A percentile compares a stretch with the other conserved stretches of the same genome.
Evolutionary conservation across 2,113 vertebrate genomes (phyloP).

Genomic region (Athene noctua): DNA sequence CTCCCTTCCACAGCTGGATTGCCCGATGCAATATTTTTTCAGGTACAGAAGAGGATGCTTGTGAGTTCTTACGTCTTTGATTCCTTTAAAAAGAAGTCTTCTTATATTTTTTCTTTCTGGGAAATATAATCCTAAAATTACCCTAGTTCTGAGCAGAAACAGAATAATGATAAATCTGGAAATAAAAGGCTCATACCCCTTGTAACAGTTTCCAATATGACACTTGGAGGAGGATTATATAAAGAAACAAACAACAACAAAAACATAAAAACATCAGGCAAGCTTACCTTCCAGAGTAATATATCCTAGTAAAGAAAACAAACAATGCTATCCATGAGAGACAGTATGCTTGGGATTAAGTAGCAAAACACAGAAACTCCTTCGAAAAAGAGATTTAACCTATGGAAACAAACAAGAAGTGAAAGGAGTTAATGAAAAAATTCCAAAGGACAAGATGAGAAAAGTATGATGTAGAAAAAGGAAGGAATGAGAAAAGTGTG

Average conservation of each 20-base stretch:
- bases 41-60: neutral
- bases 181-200: neutral
- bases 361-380: neutral
- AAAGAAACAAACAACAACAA: neutral
- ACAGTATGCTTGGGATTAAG: neutral
- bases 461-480: neutral
- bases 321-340: neutral
- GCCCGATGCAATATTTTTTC: neutral
- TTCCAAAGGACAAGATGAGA: neutral
- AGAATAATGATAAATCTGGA: neutral
- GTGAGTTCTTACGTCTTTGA: neutral
- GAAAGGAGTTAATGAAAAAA: neutral
- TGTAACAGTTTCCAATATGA: neutral
- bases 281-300: neutral
- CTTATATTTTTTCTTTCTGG: neutral
- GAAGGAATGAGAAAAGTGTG: neutral
- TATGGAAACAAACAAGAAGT: neutral
- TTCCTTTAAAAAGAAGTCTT: neutral
- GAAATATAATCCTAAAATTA: constrained; percentile 1
- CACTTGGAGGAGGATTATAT: neutral
- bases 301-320: neutral
- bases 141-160: neutral
- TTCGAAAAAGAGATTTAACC: constrained; percentile 1
- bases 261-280: neutral
- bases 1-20: neutral